Percentiles rank a stretch among this genome's conserved stretches.
Conservation (phyloP, 2,113 vertebrate genomes). For the Callorhinus ursinus region DNA sequence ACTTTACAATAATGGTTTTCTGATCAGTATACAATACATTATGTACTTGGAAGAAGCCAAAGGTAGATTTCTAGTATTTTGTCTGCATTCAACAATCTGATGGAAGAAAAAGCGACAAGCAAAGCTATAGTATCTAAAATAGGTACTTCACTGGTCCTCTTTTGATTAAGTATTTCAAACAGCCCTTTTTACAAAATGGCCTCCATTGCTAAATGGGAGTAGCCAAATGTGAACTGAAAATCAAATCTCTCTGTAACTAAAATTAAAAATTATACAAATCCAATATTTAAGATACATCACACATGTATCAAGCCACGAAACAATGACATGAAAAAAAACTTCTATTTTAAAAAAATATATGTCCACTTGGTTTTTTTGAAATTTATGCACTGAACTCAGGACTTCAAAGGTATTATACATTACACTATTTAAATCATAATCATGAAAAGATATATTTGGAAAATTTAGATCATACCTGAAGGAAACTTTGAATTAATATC, state of each 20-base stretch:
- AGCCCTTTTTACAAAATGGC: conserved; percentile 74
- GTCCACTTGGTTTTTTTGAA: background rate
- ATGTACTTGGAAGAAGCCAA: background rate
- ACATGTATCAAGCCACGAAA: background rate
- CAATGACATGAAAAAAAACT: background rate
- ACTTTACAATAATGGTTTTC: background rate
- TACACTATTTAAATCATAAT: background rate
- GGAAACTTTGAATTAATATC: conserved; percentile 26
- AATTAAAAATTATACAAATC: background rate
- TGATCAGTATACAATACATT: background rate
- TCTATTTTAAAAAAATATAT: background rate
- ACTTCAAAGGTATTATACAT: background rate
- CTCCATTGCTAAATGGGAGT: conserved; percentile 14
- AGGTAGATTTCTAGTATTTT: background rate
- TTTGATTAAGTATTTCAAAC: background rate
- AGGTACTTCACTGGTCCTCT: background rate
- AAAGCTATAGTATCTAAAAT: background rate
- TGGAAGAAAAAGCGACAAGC: background rate
- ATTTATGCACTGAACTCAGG: conserved; percentile 44
- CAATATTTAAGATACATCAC: background rate
- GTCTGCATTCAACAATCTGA: background rate
- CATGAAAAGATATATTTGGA: background rate
- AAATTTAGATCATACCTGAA: conserved; percentile 51
- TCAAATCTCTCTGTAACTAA: background rate
- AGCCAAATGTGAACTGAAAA: background rate